Percentiles rank a stretch among this genome's conserved stretches.
These are phyloP conservation scores for Dendrolimus pini DNA, from an alignment of 2,888 invertebrate genomes.

Conservation along the genomic window DNA sequence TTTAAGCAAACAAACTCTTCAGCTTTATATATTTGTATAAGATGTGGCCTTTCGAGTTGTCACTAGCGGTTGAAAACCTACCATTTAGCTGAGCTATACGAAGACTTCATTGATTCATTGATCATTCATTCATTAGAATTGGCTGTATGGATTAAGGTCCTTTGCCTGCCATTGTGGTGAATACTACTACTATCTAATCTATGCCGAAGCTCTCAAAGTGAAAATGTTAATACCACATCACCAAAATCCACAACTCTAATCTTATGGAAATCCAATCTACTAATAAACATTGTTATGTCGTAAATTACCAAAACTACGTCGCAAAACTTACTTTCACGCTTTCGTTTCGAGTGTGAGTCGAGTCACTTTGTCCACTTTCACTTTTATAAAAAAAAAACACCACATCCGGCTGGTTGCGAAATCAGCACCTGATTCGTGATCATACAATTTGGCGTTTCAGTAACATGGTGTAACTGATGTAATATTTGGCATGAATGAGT, in stretches of 20 bases:
- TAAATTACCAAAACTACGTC: conserved; percentile 20
- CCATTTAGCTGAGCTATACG: too few species aligned
- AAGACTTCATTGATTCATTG: too few species aligned
- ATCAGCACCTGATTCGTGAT: neutral
- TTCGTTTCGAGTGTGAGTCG: conserved; percentile 35
- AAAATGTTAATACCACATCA: too few species aligned
- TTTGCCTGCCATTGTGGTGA: too few species aligned
- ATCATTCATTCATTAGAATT: too few species aligned
- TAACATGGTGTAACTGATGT: neutral
- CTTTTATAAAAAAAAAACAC: conserved; percentile 41
- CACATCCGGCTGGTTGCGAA: conserved; percentile 39
- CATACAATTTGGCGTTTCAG: neutral
- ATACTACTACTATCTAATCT: too few species aligned
- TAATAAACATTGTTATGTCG: conserved; percentile 1
- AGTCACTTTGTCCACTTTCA: conserved; percentile 37
- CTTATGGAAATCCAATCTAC: neutral
- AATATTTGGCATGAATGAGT: neutral
- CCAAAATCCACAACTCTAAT: neutral
- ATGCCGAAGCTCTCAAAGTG: too few species aligned
- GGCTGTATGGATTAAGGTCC: too few species aligned
- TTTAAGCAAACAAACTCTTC: too few species aligned
- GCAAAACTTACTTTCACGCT: conserved; percentile 48
- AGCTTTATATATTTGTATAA: too few species aligned
- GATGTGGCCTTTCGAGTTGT: too few species aligned
- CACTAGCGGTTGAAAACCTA: too few species aligned